phyloP scores from a whole-genome alignment of 2,888 invertebrate genomes.

The Drosophila birchii region DNA sequence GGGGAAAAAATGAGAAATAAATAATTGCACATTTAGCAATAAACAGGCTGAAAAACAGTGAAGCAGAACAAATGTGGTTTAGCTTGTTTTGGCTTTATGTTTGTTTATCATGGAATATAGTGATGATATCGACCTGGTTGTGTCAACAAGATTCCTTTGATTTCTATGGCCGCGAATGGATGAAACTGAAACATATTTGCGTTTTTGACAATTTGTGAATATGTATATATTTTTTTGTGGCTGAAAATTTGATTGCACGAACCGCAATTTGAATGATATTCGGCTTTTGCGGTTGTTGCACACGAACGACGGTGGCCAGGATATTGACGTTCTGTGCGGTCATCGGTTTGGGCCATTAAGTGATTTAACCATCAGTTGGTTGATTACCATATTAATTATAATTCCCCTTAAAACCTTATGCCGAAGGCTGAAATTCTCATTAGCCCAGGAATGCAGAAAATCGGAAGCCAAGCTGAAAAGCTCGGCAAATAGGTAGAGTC shows the following conservation, averaged over 20 bases:
- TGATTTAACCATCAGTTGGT: slow-evolving; percentile 22
- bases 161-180: slow-evolving; percentile 52
- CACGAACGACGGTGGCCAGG: slow-evolving; percentile 20
- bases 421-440: slow-evolving; percentile 56
- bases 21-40: slow-evolving; percentile 64
- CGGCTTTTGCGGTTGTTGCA: slow-evolving; percentile 55
- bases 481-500: slow-evolving; percentile 63
- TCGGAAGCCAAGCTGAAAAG: slow-evolving; percentile 50
- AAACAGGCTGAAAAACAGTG: slow-evolving; percentile 43
- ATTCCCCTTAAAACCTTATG: background rate
- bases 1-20: slow-evolving; percentile 29
- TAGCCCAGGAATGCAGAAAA: slow-evolving; percentile 63
- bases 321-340: slow-evolving; percentile 27
- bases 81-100: slow-evolving; percentile 43
- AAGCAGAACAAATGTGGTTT: slow-evolving; percentile 54
- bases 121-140: slow-evolving; percentile 8
- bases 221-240: slow-evolving; percentile 12
- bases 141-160: slow-evolving; percentile 60
- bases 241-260: slow-evolving; percentile 56
- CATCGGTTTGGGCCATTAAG: slow-evolving; percentile 32
- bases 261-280: slow-evolving; percentile 75
- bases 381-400: slow-evolving; percentile 40
- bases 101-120: slow-evolving; percentile 18
- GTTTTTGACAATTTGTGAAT: slow-evolving; percentile 35
- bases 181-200: slow-evolving; percentile 43